These are phyloP conservation scores for Rhynchopsitta pachyrhyncha DNA, from an alignment of 2,113 vertebrate species.

Conservation along the genomic window DNA sequence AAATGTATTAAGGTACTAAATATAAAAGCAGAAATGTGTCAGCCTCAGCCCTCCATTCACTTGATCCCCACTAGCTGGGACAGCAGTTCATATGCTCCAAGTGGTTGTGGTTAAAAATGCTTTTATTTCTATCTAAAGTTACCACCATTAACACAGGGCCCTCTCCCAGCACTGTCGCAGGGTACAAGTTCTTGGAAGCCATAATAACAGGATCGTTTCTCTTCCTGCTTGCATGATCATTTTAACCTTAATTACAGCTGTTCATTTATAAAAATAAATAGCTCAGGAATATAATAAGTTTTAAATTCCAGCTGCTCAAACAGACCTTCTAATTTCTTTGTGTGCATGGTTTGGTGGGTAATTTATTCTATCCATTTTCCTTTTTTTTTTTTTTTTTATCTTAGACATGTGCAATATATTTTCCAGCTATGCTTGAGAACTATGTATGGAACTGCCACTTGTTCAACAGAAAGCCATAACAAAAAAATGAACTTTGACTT, in stretches of 20 bases:
- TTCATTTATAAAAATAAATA: conserved; percentile 65
- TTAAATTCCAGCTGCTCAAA: conserved; percentile 64
- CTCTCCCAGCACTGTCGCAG: not conserved
- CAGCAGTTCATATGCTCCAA: not conserved
- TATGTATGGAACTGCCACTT: not conserved
- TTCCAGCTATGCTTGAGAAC: conserved; percentile 14
- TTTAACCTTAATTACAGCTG: conserved; percentile 56
- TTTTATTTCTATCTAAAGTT: conserved; percentile 45
- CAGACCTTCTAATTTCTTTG: conserved; percentile 25
- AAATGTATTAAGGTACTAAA: not conserved
- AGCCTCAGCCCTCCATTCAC: not conserved
- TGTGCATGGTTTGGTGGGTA: not conserved
- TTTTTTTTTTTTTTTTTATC: not conserved
- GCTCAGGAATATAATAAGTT: conserved; percentile 16
- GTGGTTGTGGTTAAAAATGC: not conserved
- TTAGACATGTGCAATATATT: conserved; percentile 24
- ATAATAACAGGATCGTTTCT: not conserved
- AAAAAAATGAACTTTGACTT: not conserved
- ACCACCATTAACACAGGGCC: conserved; percentile 11
- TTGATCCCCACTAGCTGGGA: conserved; percentile 6
- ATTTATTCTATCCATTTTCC: conserved; percentile 33
- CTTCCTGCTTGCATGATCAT: conserved; percentile 29
- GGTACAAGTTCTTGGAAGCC: conserved; percentile 39
- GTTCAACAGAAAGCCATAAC: not conserved
- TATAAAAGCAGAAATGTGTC: conserved; percentile 33